Conservation (phyloP, 1,140 invertebrate genomes). For the Pseudomyrmex concolor region DNA sequence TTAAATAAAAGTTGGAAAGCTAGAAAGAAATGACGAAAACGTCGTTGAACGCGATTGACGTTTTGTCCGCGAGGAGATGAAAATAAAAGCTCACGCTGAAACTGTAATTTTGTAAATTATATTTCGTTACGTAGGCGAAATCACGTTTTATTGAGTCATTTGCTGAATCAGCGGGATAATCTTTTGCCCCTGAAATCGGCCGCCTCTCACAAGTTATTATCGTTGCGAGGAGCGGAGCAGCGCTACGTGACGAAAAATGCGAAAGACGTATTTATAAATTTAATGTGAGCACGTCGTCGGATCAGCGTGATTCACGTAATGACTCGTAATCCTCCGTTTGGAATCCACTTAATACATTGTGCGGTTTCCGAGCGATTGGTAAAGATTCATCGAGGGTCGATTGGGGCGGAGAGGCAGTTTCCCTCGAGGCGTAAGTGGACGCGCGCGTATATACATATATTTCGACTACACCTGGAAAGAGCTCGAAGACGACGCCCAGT, state of each 20-base stretch:
- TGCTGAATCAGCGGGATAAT: slow-evolving; percentile 21
- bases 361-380: slow-evolving; percentile 63
- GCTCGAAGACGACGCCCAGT: slow-evolving; percentile 14
- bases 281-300: slow-evolving; percentile 29
- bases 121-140: background rate
- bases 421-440: slow-evolving; percentile 52
- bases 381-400: slow-evolving; percentile 68
- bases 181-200: background rate
- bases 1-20: slow-evolving; percentile 17
- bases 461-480: slow-evolving; percentile 49
- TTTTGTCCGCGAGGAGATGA: background rate
- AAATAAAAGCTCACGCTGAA: background rate
- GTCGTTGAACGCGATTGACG: slow-evolving; percentile 2
- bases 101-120: slow-evolving; percentile 21
- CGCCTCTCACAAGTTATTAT: slow-evolving; percentile 3
- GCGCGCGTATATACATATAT: slow-evolving; percentile 34
- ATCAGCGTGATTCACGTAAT: slow-evolving; percentile 69
- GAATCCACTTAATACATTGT: slow-evolving; percentile 64
- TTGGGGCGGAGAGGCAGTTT: slow-evolving; percentile 38
- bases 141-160: slow-evolving; percentile 9
- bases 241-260: slow-evolving; percentile 76
- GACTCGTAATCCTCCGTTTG: slow-evolving; percentile 62
- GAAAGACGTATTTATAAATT: slow-evolving; percentile 53
- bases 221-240: background rate
- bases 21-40: background rate